phyloP scores from a whole-genome alignment of 1,140 invertebrate species.

The Lamellibrachia luymesi region DNA sequence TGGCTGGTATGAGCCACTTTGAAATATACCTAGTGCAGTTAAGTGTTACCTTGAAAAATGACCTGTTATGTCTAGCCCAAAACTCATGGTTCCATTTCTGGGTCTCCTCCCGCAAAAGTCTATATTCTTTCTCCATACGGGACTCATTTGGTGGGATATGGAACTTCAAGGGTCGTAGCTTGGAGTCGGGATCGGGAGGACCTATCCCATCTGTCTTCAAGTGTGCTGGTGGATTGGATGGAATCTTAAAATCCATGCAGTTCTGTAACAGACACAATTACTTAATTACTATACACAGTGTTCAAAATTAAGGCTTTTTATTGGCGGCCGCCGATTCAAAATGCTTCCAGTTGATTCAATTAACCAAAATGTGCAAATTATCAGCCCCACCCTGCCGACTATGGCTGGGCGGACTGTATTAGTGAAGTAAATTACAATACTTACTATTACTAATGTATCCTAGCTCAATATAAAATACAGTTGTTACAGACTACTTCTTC shows the following conservation, averaged over 20 bases:
- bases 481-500: too few species aligned
- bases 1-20: neutral
- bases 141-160: constrained; percentile 67
- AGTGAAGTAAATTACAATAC: too few species aligned
- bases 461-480: too few species aligned
- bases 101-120: constrained; percentile 66
- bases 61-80: constrained; percentile 75
- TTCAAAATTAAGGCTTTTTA: too few species aligned
- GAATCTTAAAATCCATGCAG: neutral
- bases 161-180: constrained; percentile 71
- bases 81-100: constrained; percentile 80
- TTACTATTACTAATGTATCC: too few species aligned
- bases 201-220: constrained; percentile 63
- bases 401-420: too few species aligned
- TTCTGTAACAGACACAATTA: neutral
- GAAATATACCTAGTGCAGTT: constrained; percentile 24
- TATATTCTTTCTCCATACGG: constrained; percentile 64
- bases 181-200: constrained; percentile 76
- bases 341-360: too few species aligned
- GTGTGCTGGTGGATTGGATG: constrained; percentile 25
- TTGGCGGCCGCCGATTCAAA: too few species aligned
- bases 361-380: too few species aligned
- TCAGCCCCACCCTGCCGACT: too few species aligned
- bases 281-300: neutral
- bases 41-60: constrained; percentile 54